Evolutionary conservation across 2,797 vertebrate species (phyloP).

Genomic region (Psittacula derbiana): DNA sequence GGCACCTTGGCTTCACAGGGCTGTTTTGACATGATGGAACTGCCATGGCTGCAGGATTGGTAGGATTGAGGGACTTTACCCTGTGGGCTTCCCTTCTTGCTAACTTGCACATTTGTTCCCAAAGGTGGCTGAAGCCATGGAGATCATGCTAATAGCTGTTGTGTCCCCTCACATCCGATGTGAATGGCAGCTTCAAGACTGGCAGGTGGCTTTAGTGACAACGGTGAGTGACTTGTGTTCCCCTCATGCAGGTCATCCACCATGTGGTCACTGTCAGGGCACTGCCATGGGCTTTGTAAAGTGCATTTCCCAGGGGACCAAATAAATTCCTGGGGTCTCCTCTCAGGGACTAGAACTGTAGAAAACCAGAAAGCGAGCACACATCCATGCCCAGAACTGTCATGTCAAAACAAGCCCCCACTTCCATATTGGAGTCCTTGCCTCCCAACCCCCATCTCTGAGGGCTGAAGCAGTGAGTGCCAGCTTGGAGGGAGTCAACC

Average conservation of each 20-base stretch:
- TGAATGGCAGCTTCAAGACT: constrained; percentile 90
- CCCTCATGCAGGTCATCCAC: not conserved
- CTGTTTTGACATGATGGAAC: not conserved
- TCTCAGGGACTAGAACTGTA: not conserved
- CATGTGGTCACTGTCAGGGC: not conserved
- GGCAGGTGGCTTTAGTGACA: constrained; percentile 95
- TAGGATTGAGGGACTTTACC: not conserved
- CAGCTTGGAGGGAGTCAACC: not conserved
- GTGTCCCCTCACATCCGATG: constrained; percentile 91
- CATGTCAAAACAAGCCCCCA: not conserved
- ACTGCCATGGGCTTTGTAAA: not conserved
- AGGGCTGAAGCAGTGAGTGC: not conserved
- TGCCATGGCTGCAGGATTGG: not conserved
- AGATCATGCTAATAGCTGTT: constrained; percentile 94
- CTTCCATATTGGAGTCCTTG: not conserved
- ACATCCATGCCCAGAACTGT: accelerated
- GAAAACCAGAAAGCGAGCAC: not conserved
- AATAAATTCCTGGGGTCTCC: not conserved
- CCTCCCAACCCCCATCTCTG: not conserved
- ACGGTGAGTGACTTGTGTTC: constrained; percentile 80
- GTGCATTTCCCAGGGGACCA: not conserved
- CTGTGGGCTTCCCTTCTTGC: not conserved
- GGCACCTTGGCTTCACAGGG: not conserved
- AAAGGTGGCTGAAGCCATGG: constrained; percentile 94
- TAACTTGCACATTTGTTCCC: not conserved